A percentile compares a stretch with the other conserved stretches of the same genome.
These are phyloP conservation scores for Pyxicephalus adspersus DNA, from an alignment of 2,113 vertebrate species.

Conservation along the genomic window DNA sequence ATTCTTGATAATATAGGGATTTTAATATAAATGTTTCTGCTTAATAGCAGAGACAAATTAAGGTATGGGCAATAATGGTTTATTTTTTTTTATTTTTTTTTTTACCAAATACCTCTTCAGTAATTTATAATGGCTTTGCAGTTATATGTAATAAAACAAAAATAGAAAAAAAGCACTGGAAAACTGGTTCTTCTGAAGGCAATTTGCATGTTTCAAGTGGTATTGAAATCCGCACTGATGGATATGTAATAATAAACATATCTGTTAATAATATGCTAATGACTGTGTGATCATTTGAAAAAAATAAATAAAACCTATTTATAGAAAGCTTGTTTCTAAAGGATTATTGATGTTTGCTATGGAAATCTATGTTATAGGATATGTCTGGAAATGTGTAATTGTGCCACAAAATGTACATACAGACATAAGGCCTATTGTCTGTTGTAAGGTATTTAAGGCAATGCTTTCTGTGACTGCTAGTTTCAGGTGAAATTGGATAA, in stretches of 20 bases:
- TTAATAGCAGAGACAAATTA: constrained; percentile 70
- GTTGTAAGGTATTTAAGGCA: no score
- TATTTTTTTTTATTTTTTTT: constrained; percentile 66
- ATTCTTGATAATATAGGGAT: constrained; percentile 72
- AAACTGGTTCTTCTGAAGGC: constrained; percentile 90
- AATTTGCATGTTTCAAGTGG: constrained; percentile 94
- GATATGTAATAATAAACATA: constrained; percentile 99
- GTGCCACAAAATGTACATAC: no score
- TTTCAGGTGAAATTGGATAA: no score
- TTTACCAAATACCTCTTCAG: constrained; percentile 93
- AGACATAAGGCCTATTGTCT: no score
- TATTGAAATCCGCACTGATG: constrained; percentile 96
- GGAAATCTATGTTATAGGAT: no score
- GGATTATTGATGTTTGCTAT: constrained; percentile 26
- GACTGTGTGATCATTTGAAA: constrained; percentile 80
- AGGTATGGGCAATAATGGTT: constrained; percentile 76
- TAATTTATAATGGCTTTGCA: constrained; percentile 90
- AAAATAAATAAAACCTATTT: constrained; percentile 83
- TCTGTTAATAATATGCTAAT: constrained; percentile 90
- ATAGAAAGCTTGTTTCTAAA: constrained; percentile 74
- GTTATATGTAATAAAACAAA: constrained; percentile 88
- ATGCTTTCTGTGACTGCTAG: no score
- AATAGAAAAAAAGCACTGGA: constrained; percentile 89
- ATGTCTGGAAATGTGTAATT: no score
- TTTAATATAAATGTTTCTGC: constrained; percentile 71